These are phyloP conservation scores for Mythimna lalbum DNA, from an alignment of 2,888 invertebrate genomes.

Conservation along the genomic window DNA sequence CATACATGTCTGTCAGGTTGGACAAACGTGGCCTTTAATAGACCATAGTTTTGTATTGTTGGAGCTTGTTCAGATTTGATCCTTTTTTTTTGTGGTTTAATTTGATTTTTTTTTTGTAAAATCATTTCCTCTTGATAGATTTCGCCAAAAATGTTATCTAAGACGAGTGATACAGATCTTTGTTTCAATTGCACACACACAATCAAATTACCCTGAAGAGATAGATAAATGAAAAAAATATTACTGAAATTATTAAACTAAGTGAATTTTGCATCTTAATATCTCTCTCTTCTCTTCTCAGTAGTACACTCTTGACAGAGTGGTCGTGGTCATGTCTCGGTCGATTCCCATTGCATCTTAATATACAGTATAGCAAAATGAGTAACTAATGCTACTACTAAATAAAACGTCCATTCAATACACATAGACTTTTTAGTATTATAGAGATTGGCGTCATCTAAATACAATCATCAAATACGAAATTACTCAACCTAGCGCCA, in stretches of 20 bases:
- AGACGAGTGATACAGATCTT: background rate
- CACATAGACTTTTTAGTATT: slow-evolving; percentile 30
- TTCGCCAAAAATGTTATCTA: background rate
- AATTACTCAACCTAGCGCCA: slow-evolving; percentile 55
- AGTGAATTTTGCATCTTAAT: background rate
- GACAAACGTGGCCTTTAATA: slow-evolving; percentile 77
- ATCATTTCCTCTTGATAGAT: background rate
- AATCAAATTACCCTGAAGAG: background rate
- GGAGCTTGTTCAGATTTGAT: slow-evolving; percentile 75
- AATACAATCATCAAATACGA: slow-evolving; percentile 60
- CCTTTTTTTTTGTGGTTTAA: slow-evolving; percentile 69
- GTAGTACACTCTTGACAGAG: too few relatives aligned
- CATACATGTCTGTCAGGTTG: slow-evolving; percentile 80
- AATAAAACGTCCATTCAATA: slow-evolving; percentile 5
- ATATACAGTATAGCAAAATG: background rate
- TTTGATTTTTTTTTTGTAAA: slow-evolving; percentile 47
- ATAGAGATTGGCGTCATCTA: slow-evolving; percentile 45
- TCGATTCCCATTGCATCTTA: too few relatives aligned
- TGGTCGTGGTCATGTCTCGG: too few relatives aligned
- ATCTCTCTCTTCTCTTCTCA: too few relatives aligned
- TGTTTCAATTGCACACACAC: background rate
- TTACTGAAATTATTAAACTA: background rate
- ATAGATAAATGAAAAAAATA: background rate
- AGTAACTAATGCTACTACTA: background rate
- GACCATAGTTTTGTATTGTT: slow-evolving; percentile 72